These are phyloP conservation scores for Cyclura pinguis DNA, from an alignment of 2,797 vertebrate species.

Conservation along the genomic window DNA sequence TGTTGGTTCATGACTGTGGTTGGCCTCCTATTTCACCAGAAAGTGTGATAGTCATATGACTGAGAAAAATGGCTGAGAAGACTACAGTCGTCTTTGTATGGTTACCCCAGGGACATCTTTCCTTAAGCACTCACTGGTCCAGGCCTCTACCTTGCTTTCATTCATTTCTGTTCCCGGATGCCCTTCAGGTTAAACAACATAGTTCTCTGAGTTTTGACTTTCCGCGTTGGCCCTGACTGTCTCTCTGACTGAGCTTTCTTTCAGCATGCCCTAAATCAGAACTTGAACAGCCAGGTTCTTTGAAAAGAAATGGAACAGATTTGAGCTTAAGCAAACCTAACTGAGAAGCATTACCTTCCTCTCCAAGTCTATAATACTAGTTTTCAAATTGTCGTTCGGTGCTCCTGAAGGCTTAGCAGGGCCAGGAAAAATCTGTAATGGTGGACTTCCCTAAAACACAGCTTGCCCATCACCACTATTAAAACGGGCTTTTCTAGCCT, in stretches of 20 bases:
- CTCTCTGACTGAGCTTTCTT: slow-evolving; percentile 45
- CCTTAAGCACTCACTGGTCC: slow-evolving; percentile 20
- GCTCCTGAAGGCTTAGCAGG: background rate
- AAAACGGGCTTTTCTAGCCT: background rate
- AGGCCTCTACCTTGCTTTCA: slow-evolving; percentile 26
- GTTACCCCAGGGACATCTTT: slow-evolving; percentile 11
- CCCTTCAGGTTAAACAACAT: slow-evolving; percentile 22
- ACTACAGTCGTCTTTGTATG: slow-evolving; percentile 38
- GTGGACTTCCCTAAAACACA: background rate
- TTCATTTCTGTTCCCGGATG: slow-evolving; percentile 38
- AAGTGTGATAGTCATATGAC: background rate
- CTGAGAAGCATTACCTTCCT: background rate
- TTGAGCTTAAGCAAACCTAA: slow-evolving; percentile 2
- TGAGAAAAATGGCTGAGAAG: slow-evolving; percentile 24
- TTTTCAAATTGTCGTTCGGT: background rate
- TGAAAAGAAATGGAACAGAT: slow-evolving; percentile 32
- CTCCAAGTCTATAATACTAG: background rate
- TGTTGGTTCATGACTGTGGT: slow-evolving; percentile 24
- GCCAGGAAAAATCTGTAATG: background rate
- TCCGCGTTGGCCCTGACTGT: slow-evolving; percentile 1
- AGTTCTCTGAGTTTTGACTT: slow-evolving; percentile 35
- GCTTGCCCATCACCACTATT: background rate
- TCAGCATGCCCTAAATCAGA: slow-evolving; percentile 41
- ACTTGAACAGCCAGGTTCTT: slow-evolving; percentile 23
- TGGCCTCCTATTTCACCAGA: slow-evolving; percentile 15